Percentiles rank a stretch among this genome's conserved stretches.
Evolutionary conservation across 2,888 invertebrate species (phyloP).

Genomic region (Sepioteuthis lessoniana): DNA sequence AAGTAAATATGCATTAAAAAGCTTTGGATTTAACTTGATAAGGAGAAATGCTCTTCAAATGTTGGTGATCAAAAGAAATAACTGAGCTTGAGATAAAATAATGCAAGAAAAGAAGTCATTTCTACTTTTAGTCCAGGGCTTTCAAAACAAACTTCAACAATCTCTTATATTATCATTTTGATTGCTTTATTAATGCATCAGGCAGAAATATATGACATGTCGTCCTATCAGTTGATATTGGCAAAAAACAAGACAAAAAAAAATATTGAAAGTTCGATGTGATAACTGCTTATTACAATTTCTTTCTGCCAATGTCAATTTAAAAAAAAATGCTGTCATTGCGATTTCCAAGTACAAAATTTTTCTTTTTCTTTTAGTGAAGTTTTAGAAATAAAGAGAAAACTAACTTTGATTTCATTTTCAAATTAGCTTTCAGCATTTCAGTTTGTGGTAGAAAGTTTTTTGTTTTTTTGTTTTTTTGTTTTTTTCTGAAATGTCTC

Average conservation of each 20-base stretch:
- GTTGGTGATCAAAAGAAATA: neutral
- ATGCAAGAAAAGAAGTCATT: neutral
- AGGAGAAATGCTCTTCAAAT: too few species aligned
- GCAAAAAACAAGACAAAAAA: neutral
- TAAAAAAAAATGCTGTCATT: neutral
- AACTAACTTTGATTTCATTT: neutral
- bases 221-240: neutral
- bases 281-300: conserved; percentile 7
- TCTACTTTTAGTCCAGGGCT: neutral
- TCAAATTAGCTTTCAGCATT: neutral
- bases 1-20: neutral
- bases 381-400: neutral
- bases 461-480: too few species aligned
- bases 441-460: neutral
- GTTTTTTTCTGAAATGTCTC: neutral
- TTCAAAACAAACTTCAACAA: neutral
- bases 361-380: neutral
- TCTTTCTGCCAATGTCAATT: neutral
- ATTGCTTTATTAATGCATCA: conserved; percentile 11
- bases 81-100: neutral
- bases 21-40: neutral
- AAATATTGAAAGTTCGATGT: neutral
- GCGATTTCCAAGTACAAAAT: too few species aligned
- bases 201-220: neutral
- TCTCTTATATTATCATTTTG: neutral